Conservation (phyloP, 1,140 invertebrate genomes). For the Aphelenchoides fujianensis region DNA sequence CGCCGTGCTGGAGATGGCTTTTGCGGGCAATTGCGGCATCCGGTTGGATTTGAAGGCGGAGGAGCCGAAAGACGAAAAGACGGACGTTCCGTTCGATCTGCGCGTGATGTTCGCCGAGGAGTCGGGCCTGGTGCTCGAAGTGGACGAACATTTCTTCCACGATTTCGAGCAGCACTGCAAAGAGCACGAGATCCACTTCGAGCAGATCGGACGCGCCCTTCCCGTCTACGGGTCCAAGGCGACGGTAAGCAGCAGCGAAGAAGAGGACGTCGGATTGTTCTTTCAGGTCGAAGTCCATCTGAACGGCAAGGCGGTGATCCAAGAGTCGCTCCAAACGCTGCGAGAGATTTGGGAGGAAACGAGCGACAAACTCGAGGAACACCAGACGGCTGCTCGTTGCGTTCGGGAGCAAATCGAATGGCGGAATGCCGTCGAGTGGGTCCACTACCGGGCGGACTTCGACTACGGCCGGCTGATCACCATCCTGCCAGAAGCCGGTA, state of each 20-base stretch:
- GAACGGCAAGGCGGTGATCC: slow-evolving; percentile 69
- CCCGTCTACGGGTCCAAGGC: slow-evolving; percentile 70
- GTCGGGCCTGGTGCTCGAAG: slow-evolving; percentile 84
- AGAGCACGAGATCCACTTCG: slow-evolving; percentile 63
- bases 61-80: too few species aligned
- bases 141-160: slow-evolving; percentile 63
- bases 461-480: slow-evolving; percentile 67
- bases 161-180: not conserved
- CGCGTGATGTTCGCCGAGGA: slow-evolving; percentile 84
- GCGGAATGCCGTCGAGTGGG: slow-evolving; percentile 50
- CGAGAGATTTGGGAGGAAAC: slow-evolving; percentile 90
- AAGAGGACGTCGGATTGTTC: too few species aligned
- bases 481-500: slow-evolving; percentile 17
- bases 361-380: slow-evolving; percentile 78
- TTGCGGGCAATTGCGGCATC: slow-evolving; percentile 81
- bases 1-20: slow-evolving; percentile 87
- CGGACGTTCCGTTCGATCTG: slow-evolving; percentile 63
- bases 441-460: slow-evolving; percentile 69
- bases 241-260: slow-evolving; percentile 65
- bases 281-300: slow-evolving; percentile 68
- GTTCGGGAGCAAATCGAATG: slow-evolving; percentile 71
- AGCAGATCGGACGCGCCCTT: slow-evolving; percentile 71
- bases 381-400: slow-evolving; percentile 77
- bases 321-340: slow-evolving; percentile 70
- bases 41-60: too few species aligned